Base-by-base conservation (phyloP, 2,113 vertebrate species). In the Canis aureus region DNA sequence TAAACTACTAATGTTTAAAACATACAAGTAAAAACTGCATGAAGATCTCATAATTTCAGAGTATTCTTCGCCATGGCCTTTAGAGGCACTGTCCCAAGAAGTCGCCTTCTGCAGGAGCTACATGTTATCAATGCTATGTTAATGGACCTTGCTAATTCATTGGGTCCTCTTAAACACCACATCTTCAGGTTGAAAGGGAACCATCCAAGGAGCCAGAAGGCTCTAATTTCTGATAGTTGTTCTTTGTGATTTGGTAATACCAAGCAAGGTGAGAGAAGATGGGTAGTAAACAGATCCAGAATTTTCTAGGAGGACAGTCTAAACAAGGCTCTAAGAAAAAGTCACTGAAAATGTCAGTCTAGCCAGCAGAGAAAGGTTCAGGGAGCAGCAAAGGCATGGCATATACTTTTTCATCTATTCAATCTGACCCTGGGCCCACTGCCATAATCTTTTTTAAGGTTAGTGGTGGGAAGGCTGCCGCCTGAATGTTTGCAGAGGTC, bases 401-500 rank as follows among this genome's bases (percentile, higher is more conserved):
- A 97, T 98, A 98, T 96, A 98, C 96, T 98, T 99, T 98, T 98
- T 98, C 98, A 98, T 99, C 98, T 98, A 96, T 98, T 98, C 98
- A 98, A 57, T 98, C 98, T 99, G 98, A 99, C 98, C 98, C 98
- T 97, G 97, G 98, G 98, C 98, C 98, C 43, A 0, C 96, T 97
- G 98, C 98, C 98, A 98, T 98, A 98, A 98, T 98, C 98, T 98
- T 98, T 92, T 98, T 98, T 98, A 98, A 98, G 97, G 98, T 98
- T 98, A 98, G 98, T 98, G 96, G 98, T 98, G 97, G 98, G 97
- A 98, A 98, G 98, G 97, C 96, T 96, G 97, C 96, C 53, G 59
- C 98, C 97, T 98, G 97, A 98, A 98, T 99, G 98, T 98, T 98
- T 99, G 98, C 98, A 98, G 98, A 98, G 98, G 97, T 98, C 98